These are phyloP conservation scores for Paradisaea rubra DNA, from an alignment of 2,113 vertebrate genomes.

Conservation along the genomic window DNA sequence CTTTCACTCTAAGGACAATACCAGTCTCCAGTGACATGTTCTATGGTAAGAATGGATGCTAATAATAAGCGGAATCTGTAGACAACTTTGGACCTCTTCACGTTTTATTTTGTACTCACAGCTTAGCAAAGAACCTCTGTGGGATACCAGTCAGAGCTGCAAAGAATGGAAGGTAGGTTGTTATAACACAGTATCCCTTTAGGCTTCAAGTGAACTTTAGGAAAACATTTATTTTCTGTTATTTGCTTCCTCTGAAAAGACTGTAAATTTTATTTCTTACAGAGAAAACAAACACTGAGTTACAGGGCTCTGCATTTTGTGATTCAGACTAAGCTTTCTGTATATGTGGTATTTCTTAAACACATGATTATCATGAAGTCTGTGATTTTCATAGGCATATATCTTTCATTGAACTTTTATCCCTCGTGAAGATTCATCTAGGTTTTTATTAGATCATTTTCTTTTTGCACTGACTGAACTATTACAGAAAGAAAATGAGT, in stretches of 20 bases:
- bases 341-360: not conserved
- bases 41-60: not conserved
- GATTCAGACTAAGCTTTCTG: not conserved
- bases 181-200: not conserved
- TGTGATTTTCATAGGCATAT: not conserved
- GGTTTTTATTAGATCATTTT: not conserved
- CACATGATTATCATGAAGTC: not conserved
- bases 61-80: not conserved
- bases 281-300: not conserved
- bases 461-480: not conserved
- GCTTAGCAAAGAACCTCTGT: not conserved
- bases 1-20: not conserved
- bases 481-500: not conserved
- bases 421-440: not conserved
- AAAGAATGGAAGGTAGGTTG: not conserved
- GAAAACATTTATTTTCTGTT: not conserved
- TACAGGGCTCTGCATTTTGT: not conserved
- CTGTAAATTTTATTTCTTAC: not conserved
- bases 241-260: not conserved
- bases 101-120: not conserved
- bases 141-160: not conserved
- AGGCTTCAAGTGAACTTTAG: constrained; percentile 15
- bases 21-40: not conserved
- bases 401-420: not conserved
- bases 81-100: not conserved